These are phyloP conservation scores for Dyspetes luteomarginatus DNA, from an alignment of 2,888 invertebrate genomes.

Conservation along the genomic window DNA sequence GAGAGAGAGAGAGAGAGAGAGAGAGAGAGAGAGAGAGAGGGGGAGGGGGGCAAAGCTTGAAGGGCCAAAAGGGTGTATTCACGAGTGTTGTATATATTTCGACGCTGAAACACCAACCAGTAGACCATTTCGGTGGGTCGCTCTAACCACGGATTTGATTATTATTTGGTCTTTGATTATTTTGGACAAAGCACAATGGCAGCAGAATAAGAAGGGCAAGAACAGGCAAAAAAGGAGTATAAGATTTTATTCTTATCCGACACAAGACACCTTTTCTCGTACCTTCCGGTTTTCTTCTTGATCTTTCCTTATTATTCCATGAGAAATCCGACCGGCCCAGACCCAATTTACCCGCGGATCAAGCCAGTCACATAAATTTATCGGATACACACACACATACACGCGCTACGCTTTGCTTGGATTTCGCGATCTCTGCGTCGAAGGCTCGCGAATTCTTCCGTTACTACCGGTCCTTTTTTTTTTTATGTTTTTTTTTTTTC, in stretches of 20 bases:
- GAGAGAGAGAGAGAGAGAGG: constrained; percentile 10
- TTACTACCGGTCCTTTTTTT: neutral
- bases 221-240: neutral
- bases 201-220: neutral
- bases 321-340: neutral
- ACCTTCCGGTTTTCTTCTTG: constrained; percentile 43
- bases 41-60: too few species aligned
- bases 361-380: constrained; percentile 58
- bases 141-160: too few species aligned
- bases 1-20: neutral
- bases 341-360: constrained; percentile 53
- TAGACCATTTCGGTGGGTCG: too few species aligned
- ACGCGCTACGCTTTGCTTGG: neutral
- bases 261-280: constrained; percentile 27
- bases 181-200: neutral
- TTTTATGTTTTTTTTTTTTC: constrained; percentile 12
- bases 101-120: too few species aligned
- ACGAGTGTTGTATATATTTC: too few species aligned
- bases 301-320: constrained; percentile 38
- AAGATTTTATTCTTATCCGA: constrained; percentile 13
- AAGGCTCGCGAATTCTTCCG: neutral
- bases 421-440: neutral
- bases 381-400: neutral
- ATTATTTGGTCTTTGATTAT: neutral
- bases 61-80: too few species aligned